phyloP scores from a whole-genome alignment of 2,113 vertebrate species.

The Bombycilla garrulus region DNA sequence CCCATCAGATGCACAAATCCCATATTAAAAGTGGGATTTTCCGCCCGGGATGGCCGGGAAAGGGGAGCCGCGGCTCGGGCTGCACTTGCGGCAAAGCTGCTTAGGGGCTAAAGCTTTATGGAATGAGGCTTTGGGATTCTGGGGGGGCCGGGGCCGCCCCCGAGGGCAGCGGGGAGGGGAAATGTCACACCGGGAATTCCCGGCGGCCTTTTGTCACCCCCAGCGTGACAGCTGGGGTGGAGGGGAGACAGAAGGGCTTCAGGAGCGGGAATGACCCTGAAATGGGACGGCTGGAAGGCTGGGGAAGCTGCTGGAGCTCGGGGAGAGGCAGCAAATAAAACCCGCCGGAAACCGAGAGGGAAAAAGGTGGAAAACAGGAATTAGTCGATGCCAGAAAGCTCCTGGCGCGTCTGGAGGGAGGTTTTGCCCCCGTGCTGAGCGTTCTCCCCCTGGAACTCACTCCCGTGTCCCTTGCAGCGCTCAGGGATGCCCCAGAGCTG shows the following conservation, averaged over 20 bases:
- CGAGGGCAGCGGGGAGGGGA: not conserved
- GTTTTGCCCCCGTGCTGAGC: rapidly evolving
- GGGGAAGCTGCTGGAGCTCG: not conserved
- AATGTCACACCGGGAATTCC: rapidly evolving
- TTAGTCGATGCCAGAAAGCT: rapidly evolving
- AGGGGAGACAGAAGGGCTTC: rapidly evolving
- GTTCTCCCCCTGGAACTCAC: rapidly evolving
- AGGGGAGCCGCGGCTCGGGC: slow-evolving; percentile 59
- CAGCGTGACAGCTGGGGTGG: rapidly evolving
- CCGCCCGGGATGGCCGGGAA: slow-evolving; percentile 44
- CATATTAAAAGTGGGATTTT: slow-evolving; percentile 79
- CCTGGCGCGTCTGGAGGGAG: rapidly evolving
- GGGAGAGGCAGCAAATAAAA: rapidly evolving
- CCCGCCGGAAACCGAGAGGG: rapidly evolving
- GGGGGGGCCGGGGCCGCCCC: not conserved
- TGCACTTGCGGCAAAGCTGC: slow-evolving; percentile 76
- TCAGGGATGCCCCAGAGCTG: slow-evolving; percentile 84
- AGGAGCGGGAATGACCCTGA: rapidly evolving
- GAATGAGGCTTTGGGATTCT: slow-evolving; percentile 69
- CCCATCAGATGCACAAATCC: slow-evolving; percentile 28
- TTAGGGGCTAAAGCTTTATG: slow-evolving; percentile 76
- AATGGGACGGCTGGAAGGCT: not conserved
- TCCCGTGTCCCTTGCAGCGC: slow-evolving; percentile 62
- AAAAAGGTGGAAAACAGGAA: rapidly evolving
- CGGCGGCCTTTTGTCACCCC: not conserved